A percentile compares a stretch with the other conserved stretches of the same genome.
phyloP scores from a whole-genome alignment of 2,888 invertebrate genomes.

The Tholera decimalis region DNA sequence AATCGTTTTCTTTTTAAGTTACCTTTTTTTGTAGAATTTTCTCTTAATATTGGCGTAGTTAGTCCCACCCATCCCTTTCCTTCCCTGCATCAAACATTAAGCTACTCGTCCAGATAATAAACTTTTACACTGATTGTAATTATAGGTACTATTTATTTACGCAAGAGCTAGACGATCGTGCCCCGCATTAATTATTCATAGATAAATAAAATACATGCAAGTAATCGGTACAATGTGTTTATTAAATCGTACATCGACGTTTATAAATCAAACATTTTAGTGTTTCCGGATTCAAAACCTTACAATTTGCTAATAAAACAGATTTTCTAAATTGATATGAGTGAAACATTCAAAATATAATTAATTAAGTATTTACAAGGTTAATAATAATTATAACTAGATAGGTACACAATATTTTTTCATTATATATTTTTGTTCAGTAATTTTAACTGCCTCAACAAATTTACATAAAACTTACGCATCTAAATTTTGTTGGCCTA shows the following conservation, averaged over 20 bases:
- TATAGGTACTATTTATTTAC: not conserved
- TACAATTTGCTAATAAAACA: conserved; percentile 88
- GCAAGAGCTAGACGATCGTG: not conserved
- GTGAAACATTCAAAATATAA: conserved; percentile 89
- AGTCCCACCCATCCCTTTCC: not conserved
- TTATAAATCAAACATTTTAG: conserved; percentile 86
- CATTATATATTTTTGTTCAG: conserved; percentile 72
- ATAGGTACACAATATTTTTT: conserved; percentile 78
- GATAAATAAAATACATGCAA: conserved; percentile 51
- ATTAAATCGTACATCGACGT: conserved; percentile 89
- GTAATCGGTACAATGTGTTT: conserved; percentile 85
- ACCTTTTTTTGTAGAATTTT: conserved; percentile 10
- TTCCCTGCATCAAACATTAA: not conserved
- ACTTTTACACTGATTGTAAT: not conserved
- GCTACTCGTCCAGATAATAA: not conserved
- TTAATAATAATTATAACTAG: conserved; percentile 81
- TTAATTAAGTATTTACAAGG: conserved; percentile 85
- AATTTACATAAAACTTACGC: conserved; percentile 76
- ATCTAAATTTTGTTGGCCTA: conserved; percentile 80
- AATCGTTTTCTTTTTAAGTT: conserved; percentile 65
- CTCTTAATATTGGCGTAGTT: not conserved
- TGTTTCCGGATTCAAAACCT: conserved; percentile 84
- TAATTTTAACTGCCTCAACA: conserved; percentile 74
- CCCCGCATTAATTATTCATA: not conserved
- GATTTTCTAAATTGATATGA: conserved; percentile 89